A percentile compares a stretch with the other conserved stretches of the same genome.
These are phyloP conservation scores for Homarus americanus DNA, from an alignment of 1,140 invertebrate species.

Conservation along the genomic window DNA sequence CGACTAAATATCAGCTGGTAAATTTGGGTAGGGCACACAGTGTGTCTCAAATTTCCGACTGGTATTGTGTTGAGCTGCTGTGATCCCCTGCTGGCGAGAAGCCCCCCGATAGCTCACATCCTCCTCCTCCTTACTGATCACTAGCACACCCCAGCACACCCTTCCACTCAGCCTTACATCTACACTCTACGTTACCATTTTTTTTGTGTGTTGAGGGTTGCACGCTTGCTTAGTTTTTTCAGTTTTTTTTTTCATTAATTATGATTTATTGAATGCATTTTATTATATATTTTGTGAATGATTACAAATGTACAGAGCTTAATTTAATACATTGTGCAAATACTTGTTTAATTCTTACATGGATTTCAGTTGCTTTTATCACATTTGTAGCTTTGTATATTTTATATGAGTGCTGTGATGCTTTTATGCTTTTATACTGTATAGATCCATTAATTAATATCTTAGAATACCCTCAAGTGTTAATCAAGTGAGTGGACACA, in stretches of 20 bases:
- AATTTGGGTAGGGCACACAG: slow-evolving; percentile 50
- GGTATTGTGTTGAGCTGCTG: slow-evolving; percentile 61
- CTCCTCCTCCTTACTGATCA: slow-evolving; percentile 27
- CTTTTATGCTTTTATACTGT: slow-evolving; percentile 20
- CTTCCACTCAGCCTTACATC: slow-evolving; percentile 33
- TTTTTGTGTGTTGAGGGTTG: slow-evolving; percentile 31
- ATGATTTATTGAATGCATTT: slow-evolving; percentile 5
- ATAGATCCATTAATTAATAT: neutral
- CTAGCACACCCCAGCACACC: slow-evolving; percentile 36
- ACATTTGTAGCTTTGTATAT: slow-evolving; percentile 25
- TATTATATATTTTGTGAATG: slow-evolving; percentile 9
- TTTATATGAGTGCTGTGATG: slow-evolving; percentile 4
- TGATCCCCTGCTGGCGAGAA: slow-evolving; percentile 43
- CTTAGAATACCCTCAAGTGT: neutral
- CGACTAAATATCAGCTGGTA: slow-evolving; percentile 70
- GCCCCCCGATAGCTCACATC: slow-evolving; percentile 15
- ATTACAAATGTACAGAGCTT: neutral
- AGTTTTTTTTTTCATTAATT: slow-evolving; percentile 38
- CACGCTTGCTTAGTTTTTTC: slow-evolving; percentile 59
- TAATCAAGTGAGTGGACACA: too few relatives aligned
- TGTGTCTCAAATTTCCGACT: slow-evolving; percentile 59
- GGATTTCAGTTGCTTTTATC: slow-evolving; percentile 11
- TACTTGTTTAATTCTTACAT: slow-evolving; percentile 1
- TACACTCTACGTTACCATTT: slow-evolving; percentile 34
- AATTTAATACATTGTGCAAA: neutral